Base-by-base conservation (phyloP, 2,888 invertebrate genomes). In the Neoitamus cyanurus region DNA sequence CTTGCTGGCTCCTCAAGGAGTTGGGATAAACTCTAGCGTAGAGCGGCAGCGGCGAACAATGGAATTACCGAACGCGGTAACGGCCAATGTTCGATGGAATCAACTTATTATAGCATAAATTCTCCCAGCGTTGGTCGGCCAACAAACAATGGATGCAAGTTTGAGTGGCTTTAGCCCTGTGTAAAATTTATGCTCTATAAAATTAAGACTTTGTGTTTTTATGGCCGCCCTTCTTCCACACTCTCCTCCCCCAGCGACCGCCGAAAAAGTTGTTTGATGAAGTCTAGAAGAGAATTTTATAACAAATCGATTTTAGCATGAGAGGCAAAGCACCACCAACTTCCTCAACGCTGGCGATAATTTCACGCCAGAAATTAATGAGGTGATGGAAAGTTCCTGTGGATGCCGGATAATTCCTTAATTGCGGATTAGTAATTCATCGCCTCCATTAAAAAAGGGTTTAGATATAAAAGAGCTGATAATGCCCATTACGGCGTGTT, bases 151-250 rank as follows among this genome's bases (percentile, higher is more conserved):
- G 70, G 34, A 70, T 70, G 73, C 36, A 78, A 15, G 58, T 78
- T 31, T 30, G 30, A 48, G 31, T 48, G 25, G 48, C 42, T 20
- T 58, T 58, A 58, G 58, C 20, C 58, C 58, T 30, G 58, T 78
- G 78, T 30, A 58, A 78, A 78, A 78, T 78, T 78, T 78, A 78
- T 78, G 28, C 58, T 28, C 78, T 48, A 78, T 78, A 48, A 48
- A 78, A 78, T 78, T 78, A 78, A 78, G 42, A 78, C 48, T 48
- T 46, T 78, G 58, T 42, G 42, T 75, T 75, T 75, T 75, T 75
- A 75, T 25, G 75, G 75, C 28, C 7, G 5, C 34, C n/a, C 37
- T 15, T 7, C 25, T 58, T 58, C 58, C 20, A 20, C 6, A 7
- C 31, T 2, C 31, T 9, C 58, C 58, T 7, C 9, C 20, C 2